Base-by-base conservation (phyloP, 2,888 invertebrate genomes). In the Macrophya alboannulata region DNA sequence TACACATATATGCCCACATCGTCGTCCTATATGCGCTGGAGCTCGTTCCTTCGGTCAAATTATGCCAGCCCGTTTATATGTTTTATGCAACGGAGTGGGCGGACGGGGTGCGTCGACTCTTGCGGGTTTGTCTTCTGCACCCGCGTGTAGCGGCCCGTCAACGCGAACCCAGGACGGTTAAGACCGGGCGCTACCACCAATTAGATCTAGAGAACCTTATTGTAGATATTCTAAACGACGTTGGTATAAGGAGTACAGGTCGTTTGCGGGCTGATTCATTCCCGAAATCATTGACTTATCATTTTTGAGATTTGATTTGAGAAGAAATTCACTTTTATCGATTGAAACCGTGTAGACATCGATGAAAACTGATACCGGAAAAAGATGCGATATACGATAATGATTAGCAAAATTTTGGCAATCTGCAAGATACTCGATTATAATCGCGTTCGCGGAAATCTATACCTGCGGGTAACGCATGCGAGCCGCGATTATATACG, bases 81-180 rank as follows among this genome's bases (percentile, higher is more conserved):
- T 91, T 92, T 91, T 90, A 90, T 90, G 90, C 90, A 89, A 89
- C 89, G 89, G 85, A 89, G 90, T 88, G 89, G 89, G 89, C 82
- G 86, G 85, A 85, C 82, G 65, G 83, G 68, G 65, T 81, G 62
- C 83, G 68, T 68, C 45, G 65, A 83, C 83, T 83, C 68, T 83
- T 51, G 40, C 62, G 40, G 59, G 59, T 81, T 81, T 81, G 45
- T 83, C 83, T 83, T 31, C 45, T 71, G 83, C 83, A 68, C 48
- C 71, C 83, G 83, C 83, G 81, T 62, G 88, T 88, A 87, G 89
- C 87, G 88, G 89, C 87, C 92, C 91, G 92, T 92, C 92, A 91
- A 91, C 92, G 89, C 89, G 89, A 86, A 17, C 9, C 43, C 62
- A 62, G 4, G 10, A 62, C 65, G 25, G 21, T 45, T 68, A 71